Evolutionary conservation across 2,888 invertebrate genomes (phyloP), one percentile per base, ranked within the genome.

Genomic region (Volucella zonaria): DNA sequence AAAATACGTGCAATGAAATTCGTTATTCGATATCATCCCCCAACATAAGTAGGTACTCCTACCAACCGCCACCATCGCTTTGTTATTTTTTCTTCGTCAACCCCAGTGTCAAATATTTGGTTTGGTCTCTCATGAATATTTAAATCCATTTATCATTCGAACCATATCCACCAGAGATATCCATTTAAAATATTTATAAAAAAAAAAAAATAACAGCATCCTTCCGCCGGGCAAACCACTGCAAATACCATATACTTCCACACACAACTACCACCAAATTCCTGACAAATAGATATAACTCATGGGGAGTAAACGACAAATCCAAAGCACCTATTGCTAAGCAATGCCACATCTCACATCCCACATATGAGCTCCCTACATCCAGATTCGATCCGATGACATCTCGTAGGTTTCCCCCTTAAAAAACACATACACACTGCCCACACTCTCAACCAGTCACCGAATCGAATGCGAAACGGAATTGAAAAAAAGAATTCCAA

Each of bases 101-200:
- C 49, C 40, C 51, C 58, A 38, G 76, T 76, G 70, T 59, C 71
- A 82, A 77, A 82, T 82, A 77, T 82, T 82, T 82, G 70, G 61
- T 66, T 59, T 70, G 71, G 52, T 43, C 42, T 47, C 59, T 45
- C 38, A 82, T 82, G 76, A 76, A 82, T 82, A 70, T 82, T 82
- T 82, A 71, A 82, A 76, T 66, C 71, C 76, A 82, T 82, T 77
- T 71, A 77, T 81, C 76, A 76, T 76, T 66, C 66, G 11, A 62
- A 52, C 75, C 67, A 42, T 54, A 52, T 62, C 51, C 45, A 42
- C 38, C 31, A 47, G 54, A 47, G 54, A 38, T 40, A 64, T 15
- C 18, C 31, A 58, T 31, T 6, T 1, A 4, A 47, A 1, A 61
- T 23, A 0, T 23, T 1, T 23, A 15, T 15, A 10, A 51, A 23